Evolutionary conservation across 2,888 invertebrate species (phyloP).

Genomic region (Ctenicera cuprea): DNA sequence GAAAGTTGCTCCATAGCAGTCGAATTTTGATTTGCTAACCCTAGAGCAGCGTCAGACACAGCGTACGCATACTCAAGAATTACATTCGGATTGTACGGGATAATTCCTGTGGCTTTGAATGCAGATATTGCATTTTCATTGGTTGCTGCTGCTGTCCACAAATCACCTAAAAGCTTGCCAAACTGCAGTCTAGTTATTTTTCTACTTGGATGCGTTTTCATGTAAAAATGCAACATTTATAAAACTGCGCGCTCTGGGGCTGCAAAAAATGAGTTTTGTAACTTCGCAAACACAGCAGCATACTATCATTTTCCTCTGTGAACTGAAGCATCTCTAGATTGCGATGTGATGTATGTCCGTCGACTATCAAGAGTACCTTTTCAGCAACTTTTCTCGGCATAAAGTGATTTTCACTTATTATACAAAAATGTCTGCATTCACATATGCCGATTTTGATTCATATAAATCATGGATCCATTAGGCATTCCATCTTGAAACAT

Average conservation of each 20-base stretch:
- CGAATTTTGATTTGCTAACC: no score
- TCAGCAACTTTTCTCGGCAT: conserved; percentile 45
- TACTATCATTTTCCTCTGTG: conserved; percentile 56
- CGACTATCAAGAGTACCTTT: conserved; percentile 45
- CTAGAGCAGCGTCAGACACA: no score
- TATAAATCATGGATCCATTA: conserved; percentile 57
- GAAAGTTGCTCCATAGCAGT: no score
- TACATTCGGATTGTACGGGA: no score
- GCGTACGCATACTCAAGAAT: no score
- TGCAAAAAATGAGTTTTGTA: conserved; percentile 52
- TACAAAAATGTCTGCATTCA: conserved; percentile 57
- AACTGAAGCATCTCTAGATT: conserved; percentile 56
- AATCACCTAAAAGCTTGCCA: no score
- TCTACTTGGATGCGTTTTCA: no score
- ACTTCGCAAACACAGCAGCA: conserved; percentile 46
- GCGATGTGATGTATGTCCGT: conserved; percentile 51
- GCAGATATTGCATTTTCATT: no score
- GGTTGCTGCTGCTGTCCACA: no score
- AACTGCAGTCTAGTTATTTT: no score
- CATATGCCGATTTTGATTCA: conserved; percentile 62
- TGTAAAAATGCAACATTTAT: conserved; percentile 43
- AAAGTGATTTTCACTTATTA: conserved; percentile 55
- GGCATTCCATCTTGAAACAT: conserved; percentile 56
- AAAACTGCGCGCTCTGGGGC: conserved; percentile 48
- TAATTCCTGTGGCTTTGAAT: no score